Evolutionary conservation across 2,113 vertebrate genomes (phyloP).

Genomic region (Lichenostomus cassidix): DNA sequence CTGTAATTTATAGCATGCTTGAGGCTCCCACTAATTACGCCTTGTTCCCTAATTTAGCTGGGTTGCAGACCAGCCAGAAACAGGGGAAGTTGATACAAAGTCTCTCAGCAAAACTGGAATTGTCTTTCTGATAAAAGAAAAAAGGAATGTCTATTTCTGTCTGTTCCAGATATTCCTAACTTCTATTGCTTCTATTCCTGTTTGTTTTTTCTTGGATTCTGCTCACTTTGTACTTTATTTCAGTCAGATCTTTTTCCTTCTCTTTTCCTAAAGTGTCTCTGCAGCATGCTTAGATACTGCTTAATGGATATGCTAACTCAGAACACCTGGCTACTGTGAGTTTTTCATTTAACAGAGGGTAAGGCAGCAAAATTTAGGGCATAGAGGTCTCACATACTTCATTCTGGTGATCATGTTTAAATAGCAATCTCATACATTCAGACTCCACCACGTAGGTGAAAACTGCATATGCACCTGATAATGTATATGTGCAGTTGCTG

Average conservation of each 20-base stretch:
- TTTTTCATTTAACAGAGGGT: not conserved
- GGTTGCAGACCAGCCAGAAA: not conserved
- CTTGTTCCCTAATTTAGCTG: not conserved
- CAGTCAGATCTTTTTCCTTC: not conserved
- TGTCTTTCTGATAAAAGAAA: not conserved
- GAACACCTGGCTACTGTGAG: not conserved
- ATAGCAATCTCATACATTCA: not conserved
- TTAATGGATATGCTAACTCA: not conserved
- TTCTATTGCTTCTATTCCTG: not conserved
- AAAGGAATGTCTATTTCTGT: not conserved
- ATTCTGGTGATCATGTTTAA: not conserved
- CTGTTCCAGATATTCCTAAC: not conserved
- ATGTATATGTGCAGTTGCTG: not conserved
- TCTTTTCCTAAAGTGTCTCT: not conserved
- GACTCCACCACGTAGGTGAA: not conserved
- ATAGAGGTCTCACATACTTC: not conserved
- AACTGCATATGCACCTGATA: not conserved
- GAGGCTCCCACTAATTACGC: not conserved
- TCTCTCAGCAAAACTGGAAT: not conserved
- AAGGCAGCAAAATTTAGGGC: not conserved
- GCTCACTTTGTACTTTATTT: not conserved
- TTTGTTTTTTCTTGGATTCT: not conserved
- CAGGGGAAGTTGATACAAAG: not conserved
- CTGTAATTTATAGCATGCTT: not conserved
- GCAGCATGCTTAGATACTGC: not conserved